These are phyloP conservation scores for Orchestia grillus DNA, from an alignment of 1,140 invertebrate species.

Conservation along the genomic window DNA sequence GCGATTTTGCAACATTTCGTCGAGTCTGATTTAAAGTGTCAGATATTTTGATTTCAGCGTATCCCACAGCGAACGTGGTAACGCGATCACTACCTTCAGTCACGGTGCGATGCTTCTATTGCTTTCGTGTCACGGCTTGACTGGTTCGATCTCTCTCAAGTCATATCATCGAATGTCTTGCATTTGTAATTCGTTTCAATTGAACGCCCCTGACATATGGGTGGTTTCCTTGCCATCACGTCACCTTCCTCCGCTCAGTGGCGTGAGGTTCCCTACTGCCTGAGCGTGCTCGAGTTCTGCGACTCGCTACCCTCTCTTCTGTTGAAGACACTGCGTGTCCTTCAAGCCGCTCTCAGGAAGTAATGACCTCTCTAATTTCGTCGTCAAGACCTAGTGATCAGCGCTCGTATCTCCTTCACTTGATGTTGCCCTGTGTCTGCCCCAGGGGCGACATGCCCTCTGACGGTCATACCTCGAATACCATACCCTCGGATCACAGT, in stretches of 20 bases:
- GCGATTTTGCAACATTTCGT: too few species aligned
- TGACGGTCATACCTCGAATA: background rate
- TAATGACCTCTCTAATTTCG: conserved; percentile 8
- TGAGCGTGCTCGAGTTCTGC: background rate
- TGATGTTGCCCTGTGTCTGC: background rate
- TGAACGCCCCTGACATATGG: background rate
- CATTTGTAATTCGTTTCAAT: background rate
- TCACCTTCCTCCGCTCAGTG: background rate
- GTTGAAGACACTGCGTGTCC: background rate
- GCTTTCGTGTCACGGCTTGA: background rate
- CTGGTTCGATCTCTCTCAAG: background rate
- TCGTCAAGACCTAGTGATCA: background rate
- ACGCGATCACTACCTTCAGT: background rate
- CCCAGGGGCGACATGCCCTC: background rate
- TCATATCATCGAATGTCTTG: background rate
- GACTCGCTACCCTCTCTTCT: background rate
- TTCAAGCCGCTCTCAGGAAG: background rate
- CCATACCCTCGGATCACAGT: background rate
- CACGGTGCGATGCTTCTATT: background rate
- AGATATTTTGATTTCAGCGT: too few species aligned
- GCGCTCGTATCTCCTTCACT: background rate
- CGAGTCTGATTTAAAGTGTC: too few species aligned
- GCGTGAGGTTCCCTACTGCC: background rate
- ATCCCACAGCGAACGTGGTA: background rate
- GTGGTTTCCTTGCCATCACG: background rate